Percentiles rank a stretch among this genome's conserved stretches.
Evolutionary conservation across 2,888 invertebrate genomes (phyloP).

Genomic region (Macrophya alboannulata): DNA sequence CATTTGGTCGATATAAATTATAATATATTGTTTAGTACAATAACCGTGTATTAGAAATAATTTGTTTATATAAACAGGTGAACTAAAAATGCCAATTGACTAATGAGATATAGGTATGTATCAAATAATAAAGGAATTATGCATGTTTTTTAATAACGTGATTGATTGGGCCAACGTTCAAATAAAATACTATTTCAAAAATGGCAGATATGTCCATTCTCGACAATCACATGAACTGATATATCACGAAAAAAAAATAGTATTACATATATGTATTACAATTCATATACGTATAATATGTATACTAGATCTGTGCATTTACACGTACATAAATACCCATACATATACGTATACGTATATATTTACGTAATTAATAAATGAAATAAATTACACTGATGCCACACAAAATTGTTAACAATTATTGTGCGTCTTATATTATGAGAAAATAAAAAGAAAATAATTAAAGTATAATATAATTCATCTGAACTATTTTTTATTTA

Average conservation of each 20-base stretch:
- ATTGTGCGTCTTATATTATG: conserved; percentile 1
- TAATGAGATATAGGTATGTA: neutral
- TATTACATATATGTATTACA: conserved; percentile 34
- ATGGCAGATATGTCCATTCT: neutral
- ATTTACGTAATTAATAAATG: neutral
- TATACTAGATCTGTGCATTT: conserved; percentile 3
- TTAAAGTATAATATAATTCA: neutral
- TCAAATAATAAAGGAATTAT: neutral
- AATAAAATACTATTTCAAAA: neutral
- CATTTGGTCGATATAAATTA: conserved; percentile 12
- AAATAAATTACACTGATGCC: conserved; percentile 9
- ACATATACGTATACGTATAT: neutral
- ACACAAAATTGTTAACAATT: neutral
- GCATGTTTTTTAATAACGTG: neutral
- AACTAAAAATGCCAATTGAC: conserved; percentile 17
- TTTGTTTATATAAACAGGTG: neutral
- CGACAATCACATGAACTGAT: neutral
- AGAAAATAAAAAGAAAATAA: neutral
- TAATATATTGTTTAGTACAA: conserved; percentile 1
- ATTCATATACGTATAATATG: too few relatives aligned
- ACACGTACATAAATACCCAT: neutral
- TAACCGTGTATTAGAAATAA: conserved; percentile 21
- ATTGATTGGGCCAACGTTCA: neutral
- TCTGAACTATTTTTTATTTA: neutral
- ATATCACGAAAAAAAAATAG: conserved; percentile 10